Conservation (phyloP, 2,113 vertebrate genomes). For the Chaetops frenatus region DNA sequence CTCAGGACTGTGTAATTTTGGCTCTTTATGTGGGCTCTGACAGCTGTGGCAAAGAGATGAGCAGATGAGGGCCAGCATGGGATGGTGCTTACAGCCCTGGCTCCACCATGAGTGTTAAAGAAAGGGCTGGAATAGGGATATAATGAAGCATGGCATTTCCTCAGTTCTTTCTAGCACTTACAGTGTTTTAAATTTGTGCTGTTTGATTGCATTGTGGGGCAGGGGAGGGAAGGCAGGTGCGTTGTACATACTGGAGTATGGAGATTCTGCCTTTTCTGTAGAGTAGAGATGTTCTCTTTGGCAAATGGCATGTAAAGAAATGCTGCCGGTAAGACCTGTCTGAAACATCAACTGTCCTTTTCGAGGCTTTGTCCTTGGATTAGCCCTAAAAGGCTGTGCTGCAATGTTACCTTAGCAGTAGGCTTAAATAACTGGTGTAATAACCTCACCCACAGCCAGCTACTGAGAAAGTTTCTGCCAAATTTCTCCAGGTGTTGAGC, state of each 20-base stretch:
- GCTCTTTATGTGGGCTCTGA: neutral
- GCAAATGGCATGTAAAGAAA: accelerated
- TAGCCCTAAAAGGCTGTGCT: neutral
- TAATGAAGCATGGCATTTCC: neutral
- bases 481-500: neutral
- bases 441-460: neutral
- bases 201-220: accelerated
- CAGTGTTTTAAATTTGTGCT: neutral
- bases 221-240: neutral
- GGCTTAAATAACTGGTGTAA: neutral
- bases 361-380: neutral
- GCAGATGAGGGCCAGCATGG: neutral
- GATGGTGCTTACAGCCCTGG: neutral
- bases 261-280: neutral
- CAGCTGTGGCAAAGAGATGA: neutral
- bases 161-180: neutral
- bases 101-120: neutral
- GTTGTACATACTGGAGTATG: neutral
- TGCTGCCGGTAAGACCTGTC: neutral
- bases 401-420: neutral
- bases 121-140: neutral
- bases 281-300: neutral
- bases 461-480: neutral
- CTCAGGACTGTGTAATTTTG: neutral
- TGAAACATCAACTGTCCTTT: neutral